A percentile compares a stretch with the other conserved stretches of the same genome.
phyloP scores from a whole-genome alignment of 2,888 invertebrate species.

The Drosophila engyochracea region DNA sequence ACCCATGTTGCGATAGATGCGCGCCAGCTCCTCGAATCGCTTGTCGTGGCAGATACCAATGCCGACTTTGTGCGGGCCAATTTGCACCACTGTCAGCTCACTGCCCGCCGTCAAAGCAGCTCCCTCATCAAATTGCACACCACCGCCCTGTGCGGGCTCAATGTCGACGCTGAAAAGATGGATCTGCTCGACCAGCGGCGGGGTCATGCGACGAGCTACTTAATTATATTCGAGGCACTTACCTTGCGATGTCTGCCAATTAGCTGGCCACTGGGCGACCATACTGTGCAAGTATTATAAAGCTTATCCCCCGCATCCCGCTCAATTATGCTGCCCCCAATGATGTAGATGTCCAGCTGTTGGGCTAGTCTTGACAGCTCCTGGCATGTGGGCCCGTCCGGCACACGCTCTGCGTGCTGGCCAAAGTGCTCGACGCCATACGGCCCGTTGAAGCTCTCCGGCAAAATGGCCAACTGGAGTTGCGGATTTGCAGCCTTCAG shows the following conservation, averaged over 20 bases:
- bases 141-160: conserved; percentile 88
- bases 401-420: conserved; percentile 94
- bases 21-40: conserved; percentile 95
- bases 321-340: conserved; percentile 97
- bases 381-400: conserved; percentile 90
- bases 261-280: conserved; percentile 91
- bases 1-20: conserved; percentile 89
- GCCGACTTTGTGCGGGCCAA: conserved; percentile 91
- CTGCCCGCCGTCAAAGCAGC: conserved; percentile 92
- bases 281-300: conserved; percentile 96
- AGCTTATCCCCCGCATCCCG: conserved; percentile 87
- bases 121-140: conserved; percentile 96
- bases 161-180: conserved; percentile 97
- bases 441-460: conserved; percentile 98
- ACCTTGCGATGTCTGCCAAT: conserved; percentile 94
- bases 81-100: conserved; percentile 90
- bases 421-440: conserved; percentile 93
- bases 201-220: conserved; percentile 15
- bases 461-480: conserved; percentile 88
- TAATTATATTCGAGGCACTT: conserved; percentile 53
- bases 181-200: conserved; percentile 87
- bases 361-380: conserved; percentile 91
- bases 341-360: conserved; percentile 91
- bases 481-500: conserved; percentile 76
- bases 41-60: conserved; percentile 98